Conservation (phyloP, 2,797 vertebrate species). For the Rhinoraja longicauda region DNA sequence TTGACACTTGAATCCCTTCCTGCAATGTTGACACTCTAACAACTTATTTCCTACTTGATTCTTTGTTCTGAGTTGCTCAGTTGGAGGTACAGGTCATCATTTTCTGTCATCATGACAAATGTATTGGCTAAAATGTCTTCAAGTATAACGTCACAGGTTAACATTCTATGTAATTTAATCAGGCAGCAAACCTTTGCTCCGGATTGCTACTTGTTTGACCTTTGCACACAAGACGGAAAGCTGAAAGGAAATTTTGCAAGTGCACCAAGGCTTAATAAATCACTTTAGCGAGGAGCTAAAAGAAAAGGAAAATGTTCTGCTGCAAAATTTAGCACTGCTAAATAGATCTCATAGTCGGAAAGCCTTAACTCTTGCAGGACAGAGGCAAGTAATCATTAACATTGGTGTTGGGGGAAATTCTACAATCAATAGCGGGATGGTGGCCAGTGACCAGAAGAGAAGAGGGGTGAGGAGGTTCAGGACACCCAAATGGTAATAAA, state of each 20-base stretch:
- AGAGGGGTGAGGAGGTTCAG: no score
- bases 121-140: constrained; percentile 65
- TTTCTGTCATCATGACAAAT: constrained; percentile 69
- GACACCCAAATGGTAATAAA: no score
- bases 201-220: neutral
- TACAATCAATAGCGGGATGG: no score
- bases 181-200: neutral
- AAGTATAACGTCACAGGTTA: constrained; percentile 53
- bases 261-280: neutral
- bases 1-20: neutral
- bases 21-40: neutral
- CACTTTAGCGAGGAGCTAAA: neutral
- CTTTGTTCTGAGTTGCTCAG: constrained; percentile 52
- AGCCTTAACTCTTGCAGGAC: no score
- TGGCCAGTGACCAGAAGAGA: no score
- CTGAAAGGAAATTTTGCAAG: neutral
- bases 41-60: constrained; percentile 64
- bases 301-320: neutral
- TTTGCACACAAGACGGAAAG: neutral
- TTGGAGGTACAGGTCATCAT: constrained; percentile 47
- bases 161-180: neutral
- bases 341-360: no score
- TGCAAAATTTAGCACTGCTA: no score
- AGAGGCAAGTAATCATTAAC: no score
- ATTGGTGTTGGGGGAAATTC: no score